phyloP scores from a whole-genome alignment of 2,113 vertebrate genomes.

The Hipposideros armiger region DNA sequence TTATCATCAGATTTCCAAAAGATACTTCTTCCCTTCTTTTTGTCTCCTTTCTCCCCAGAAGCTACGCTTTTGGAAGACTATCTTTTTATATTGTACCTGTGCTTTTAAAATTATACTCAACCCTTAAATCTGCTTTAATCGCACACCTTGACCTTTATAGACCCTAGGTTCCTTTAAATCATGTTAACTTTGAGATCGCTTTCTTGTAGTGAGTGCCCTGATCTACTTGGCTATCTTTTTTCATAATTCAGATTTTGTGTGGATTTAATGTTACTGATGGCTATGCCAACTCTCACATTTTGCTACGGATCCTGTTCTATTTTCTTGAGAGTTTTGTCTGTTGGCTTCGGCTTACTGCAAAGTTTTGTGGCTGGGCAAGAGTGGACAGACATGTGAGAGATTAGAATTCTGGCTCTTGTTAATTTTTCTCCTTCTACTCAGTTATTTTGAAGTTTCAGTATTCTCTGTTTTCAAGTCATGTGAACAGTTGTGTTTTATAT shows the following conservation, averaged over 20 bases:
- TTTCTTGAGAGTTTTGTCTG: not conserved
- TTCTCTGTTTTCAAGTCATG: not conserved
- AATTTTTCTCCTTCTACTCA: not conserved
- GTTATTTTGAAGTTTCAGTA: not conserved
- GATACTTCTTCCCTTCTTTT: not conserved
- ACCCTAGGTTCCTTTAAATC: not conserved
- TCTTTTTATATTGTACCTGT: not conserved
- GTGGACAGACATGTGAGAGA: not conserved
- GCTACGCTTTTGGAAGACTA: not conserved
- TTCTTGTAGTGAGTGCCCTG: not conserved
- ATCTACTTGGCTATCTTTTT: not conserved
- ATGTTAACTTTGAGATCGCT: not conserved
- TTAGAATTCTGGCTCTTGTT: not conserved
- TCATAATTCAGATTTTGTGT: not conserved
- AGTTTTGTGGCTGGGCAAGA: not conserved
- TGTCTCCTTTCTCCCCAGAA: not conserved
- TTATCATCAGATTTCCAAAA: not conserved
- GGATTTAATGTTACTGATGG: not conserved
- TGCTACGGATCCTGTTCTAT: not conserved
- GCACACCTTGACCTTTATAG: not conserved
- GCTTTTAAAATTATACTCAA: not conserved
- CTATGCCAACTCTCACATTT: not conserved
- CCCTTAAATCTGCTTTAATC: not conserved
- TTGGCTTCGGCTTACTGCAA: not conserved
- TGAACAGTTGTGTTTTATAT: not conserved